These are phyloP conservation scores for Anas bernieri DNA, from an alignment of 2,797 vertebrate genomes.

Conservation along the genomic window DNA sequence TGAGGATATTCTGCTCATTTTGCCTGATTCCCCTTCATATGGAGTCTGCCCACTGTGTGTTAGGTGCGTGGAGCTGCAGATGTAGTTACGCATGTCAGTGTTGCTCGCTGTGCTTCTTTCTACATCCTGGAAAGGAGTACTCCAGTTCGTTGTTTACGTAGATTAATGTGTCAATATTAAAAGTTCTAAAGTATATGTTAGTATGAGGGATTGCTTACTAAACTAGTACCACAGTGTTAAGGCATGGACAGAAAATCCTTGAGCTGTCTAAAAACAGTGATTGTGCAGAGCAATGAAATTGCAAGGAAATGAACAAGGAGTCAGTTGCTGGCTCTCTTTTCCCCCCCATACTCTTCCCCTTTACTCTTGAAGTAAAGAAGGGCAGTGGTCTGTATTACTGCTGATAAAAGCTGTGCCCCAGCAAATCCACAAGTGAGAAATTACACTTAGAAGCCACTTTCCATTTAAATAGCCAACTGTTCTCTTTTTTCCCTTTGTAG, in stretches of 20 bases:
- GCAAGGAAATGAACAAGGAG: background rate
- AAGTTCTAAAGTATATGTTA: background rate
- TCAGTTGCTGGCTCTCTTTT: background rate
- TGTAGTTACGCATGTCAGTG: rapidly evolving
- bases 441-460: background rate
- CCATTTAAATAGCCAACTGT: background rate
- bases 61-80: background rate
- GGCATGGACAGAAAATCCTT: background rate
- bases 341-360: too few species aligned
- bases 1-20: background rate
- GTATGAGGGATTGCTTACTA: background rate
- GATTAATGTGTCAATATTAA: background rate
- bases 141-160: background rate
- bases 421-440: background rate
- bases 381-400: background rate
- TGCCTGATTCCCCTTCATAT: background rate
- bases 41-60: rapidly evolving
- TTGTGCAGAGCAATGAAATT: background rate
- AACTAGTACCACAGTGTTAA: background rate
- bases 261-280: background rate
- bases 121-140: background rate
- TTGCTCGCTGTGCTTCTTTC: background rate
- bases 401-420: background rate
- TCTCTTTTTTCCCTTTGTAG: background rate
- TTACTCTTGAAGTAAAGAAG: background rate